These are phyloP conservation scores for Drosophila lacertosa DNA, from an alignment of 1,140 invertebrate species.

Conservation along the genomic window DNA sequence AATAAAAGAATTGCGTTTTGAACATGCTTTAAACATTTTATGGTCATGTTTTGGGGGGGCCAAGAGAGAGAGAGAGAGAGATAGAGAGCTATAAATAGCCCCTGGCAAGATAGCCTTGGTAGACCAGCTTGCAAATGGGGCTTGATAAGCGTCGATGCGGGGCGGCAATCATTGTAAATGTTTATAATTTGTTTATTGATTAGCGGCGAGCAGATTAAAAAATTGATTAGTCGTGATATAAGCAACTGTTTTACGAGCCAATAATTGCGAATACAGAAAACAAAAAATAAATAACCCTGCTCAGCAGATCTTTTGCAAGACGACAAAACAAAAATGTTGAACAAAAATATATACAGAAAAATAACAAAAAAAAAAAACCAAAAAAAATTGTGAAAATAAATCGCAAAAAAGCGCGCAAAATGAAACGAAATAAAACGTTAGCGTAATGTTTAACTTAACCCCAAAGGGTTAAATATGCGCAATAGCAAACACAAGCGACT, in stretches of 20 bases:
- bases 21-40: slow-evolving; percentile 2
- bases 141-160: slow-evolving; percentile 55
- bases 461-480: slow-evolving; percentile 76
- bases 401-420: slow-evolving; percentile 55
- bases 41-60: slow-evolving; percentile 2
- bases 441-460: slow-evolving; percentile 79
- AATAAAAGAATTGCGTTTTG: slow-evolving; percentile 31
- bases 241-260: slow-evolving; percentile 26
- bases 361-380: slow-evolving; percentile 3
- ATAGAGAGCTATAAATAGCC: slow-evolving; percentile 57
- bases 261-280: slow-evolving; percentile 18
- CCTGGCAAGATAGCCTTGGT: slow-evolving; percentile 53
- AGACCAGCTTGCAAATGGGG: slow-evolving; percentile 38
- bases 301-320: slow-evolving; percentile 4
- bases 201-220: slow-evolving; percentile 45
- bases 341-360: neutral
- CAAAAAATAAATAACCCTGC: neutral
- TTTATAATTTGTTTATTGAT: slow-evolving; percentile 77
- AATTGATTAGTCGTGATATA: slow-evolving; percentile 47
- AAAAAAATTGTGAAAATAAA: slow-evolving; percentile 25
- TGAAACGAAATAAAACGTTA: slow-evolving; percentile 66
- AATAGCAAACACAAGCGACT: slow-evolving; percentile 65
- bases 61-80: neutral
- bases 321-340: slow-evolving; percentile 19
- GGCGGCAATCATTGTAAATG: slow-evolving; percentile 70